Evolutionary conservation across 2,888 invertebrate species (phyloP).

Genomic region (Drymonia ruficornis): DNA sequence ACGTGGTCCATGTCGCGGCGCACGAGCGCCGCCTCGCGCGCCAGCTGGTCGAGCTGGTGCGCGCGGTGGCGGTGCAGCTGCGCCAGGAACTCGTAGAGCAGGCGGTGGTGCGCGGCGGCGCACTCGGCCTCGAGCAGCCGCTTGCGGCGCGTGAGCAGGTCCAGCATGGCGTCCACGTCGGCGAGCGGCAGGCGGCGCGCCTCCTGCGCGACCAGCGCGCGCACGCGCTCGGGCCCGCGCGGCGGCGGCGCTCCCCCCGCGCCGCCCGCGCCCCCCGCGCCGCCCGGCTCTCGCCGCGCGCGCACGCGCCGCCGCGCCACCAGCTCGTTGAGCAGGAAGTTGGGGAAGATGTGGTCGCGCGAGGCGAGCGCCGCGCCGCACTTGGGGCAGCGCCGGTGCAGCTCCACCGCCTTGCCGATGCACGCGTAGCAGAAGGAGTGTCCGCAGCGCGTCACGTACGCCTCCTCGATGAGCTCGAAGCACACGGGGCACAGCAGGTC

Average conservation of each 20-base stretch:
- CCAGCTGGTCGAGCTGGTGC: slow-evolving; percentile 82
- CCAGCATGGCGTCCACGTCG: slow-evolving; percentile 93
- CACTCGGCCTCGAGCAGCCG: slow-evolving; percentile 92
- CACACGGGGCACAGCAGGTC: slow-evolving; percentile 91
- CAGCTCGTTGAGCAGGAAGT: slow-evolving; percentile 93
- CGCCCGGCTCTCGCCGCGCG: slow-evolving; percentile 17
- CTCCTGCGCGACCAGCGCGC: slow-evolving; percentile 88
- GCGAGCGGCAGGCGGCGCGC: slow-evolving; percentile 89
- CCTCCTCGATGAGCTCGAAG: slow-evolving; percentile 94
- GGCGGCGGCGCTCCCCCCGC: slow-evolving; percentile 17
- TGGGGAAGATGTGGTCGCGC: slow-evolving; percentile 92
- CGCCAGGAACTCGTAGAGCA: slow-evolving; percentile 93
- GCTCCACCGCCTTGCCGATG: slow-evolving; percentile 94
- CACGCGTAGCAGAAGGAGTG: slow-evolving; percentile 96
- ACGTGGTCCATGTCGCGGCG: slow-evolving; percentile 83
- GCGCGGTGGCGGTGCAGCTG: slow-evolving; percentile 89
- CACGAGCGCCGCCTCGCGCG: slow-evolving; percentile 90
- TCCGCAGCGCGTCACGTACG: slow-evolving; percentile 96
- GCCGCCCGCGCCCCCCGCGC: slow-evolving; percentile 75
- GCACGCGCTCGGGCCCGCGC: slow-evolving; percentile 50
- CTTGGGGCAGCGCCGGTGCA: slow-evolving; percentile 91
- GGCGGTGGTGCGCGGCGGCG: slow-evolving; percentile 90
- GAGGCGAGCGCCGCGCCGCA: slow-evolving; percentile 90
- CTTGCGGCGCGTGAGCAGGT: slow-evolving; percentile 91
- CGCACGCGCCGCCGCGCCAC: slow-evolving; percentile 79